phyloP scores from a whole-genome alignment of 1,140 invertebrate species.

The Ganaspis sp. region DNA sequence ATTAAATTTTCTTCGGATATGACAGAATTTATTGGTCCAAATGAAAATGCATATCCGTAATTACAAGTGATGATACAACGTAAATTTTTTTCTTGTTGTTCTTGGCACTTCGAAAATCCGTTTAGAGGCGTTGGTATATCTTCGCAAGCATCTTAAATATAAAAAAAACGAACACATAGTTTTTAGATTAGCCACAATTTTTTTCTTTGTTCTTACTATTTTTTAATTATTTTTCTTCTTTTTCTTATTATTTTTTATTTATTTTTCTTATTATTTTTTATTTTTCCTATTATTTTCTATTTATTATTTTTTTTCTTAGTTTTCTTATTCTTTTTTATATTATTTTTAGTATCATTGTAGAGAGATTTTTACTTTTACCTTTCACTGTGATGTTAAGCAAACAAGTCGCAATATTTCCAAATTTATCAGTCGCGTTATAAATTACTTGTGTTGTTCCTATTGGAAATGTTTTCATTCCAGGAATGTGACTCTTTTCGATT shows the following conservation, averaged over 20 bases:
- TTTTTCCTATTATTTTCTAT: too few species aligned
- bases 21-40: slow-evolving; percentile 61
- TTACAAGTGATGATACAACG: slow-evolving; percentile 79
- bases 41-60: slow-evolving; percentile 80
- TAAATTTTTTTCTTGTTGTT: slow-evolving; percentile 68
- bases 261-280: not conserved
- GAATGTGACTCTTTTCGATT: slow-evolving; percentile 62
- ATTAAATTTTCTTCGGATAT: slow-evolving; percentile 46
- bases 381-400: slow-evolving; percentile 80
- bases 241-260: not conserved
- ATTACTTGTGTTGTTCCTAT: slow-evolving; percentile 78
- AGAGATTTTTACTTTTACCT: slow-evolving; percentile 70
- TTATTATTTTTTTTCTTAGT: too few species aligned
- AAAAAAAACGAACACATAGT: too few species aligned
- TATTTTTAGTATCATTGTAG: too few species aligned
- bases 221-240: too few species aligned
- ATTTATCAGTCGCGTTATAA: slow-evolving; percentile 79
- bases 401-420: slow-evolving; percentile 80
- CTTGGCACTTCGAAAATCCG: slow-evolving; percentile 78
- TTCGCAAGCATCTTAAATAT: slow-evolving; percentile 75
- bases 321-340: too few species aligned
- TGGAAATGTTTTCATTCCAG: slow-evolving; percentile 70
- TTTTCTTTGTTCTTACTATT: too few species aligned
- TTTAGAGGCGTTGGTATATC: slow-evolving; percentile 77
- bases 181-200: too few species aligned